phyloP scores from a whole-genome alignment of 2,113 vertebrate species.

The Lophura nycthemera region DNA sequence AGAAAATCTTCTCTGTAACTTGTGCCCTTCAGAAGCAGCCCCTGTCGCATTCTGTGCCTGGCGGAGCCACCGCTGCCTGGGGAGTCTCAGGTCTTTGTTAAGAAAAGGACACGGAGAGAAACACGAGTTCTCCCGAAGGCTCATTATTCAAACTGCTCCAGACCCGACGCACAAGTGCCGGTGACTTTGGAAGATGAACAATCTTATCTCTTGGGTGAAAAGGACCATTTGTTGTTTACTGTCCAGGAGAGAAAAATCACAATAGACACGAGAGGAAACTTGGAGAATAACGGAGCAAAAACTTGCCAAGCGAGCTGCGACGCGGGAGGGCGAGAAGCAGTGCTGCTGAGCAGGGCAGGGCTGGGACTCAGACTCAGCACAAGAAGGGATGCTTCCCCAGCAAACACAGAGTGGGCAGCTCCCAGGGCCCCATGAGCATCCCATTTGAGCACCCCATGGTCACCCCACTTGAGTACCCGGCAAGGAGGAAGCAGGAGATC shows the following conservation, averaged over 20 bases:
- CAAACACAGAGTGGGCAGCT: accelerated
- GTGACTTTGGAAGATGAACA: slow-evolving; percentile 84
- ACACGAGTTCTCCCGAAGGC: slow-evolving; percentile 73
- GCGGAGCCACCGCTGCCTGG: slow-evolving; percentile 63
- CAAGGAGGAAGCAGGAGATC: accelerated
- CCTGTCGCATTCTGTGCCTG: neutral
- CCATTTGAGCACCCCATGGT: neutral
- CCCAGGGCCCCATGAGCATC: neutral
- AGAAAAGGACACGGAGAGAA: slow-evolving; percentile 75
- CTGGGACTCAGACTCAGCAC: neutral
- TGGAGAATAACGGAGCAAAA: slow-evolving; percentile 6
- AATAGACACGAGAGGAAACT: slow-evolving; percentile 33
- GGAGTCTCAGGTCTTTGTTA: slow-evolving; percentile 72
- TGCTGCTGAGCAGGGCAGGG: neutral
- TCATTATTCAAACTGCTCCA: slow-evolving; percentile 83
- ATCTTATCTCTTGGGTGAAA: slow-evolving; percentile 85
- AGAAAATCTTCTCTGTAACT: slow-evolving; percentile 43
- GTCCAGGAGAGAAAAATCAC: slow-evolving; percentile 68
- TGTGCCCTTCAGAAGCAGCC: slow-evolving; percentile 64
- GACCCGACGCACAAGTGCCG: slow-evolving; percentile 57
- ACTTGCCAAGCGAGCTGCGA: neutral
- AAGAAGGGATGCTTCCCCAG: neutral
- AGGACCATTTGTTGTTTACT: slow-evolving; percentile 83
- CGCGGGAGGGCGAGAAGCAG: neutral
- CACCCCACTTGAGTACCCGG: accelerated